Evolutionary conservation across 2,797 vertebrate species (phyloP), one percentile per base, ranked within the genome.

Genomic region (Triplophysa yarkandensis): DNA sequence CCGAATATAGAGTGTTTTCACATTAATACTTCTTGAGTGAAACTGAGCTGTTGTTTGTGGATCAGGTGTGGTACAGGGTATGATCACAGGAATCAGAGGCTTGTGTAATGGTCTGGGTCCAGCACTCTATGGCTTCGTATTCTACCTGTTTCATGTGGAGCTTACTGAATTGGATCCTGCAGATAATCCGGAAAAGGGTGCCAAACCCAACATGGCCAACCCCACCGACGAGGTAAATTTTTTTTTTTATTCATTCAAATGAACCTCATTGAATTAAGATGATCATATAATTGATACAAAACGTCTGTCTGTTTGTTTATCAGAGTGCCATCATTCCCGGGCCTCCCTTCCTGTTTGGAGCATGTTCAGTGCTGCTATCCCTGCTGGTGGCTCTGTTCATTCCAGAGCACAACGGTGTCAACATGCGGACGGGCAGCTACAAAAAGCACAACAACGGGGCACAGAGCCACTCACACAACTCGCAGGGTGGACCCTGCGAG

Each of bases 61-160:
- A 7, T 72, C 67, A 96, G 95, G 95, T 63, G 94, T 95, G 71
- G 95, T 96, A 60, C 95, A 97, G 86, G 95, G 95, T 43, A 96
- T 97, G 95, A 95, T 97, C 74, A 97, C 95, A 1, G 95, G 95
- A 4, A 95, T 95, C 30, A 88, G 94, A 9, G 94, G 95, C 4
- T 88, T 96, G 65, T 96, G 95, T 85, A 95, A 95, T 0, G 95
- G 95, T 25, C 88, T 97, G 79, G 95, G 95, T 1, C 95, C 95
- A 0, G 93, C 94, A 0, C 93, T 96, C 34, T 95, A 96, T 0
- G 94, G 95, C 70, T 96, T 96, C 0, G 92, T 95, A 82, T 95
- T 97, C 87, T 95, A 95, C 88, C 85, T 96, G 85, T 95, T 96
- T 86, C 94, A 95, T 0, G 93, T 95, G 87, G 95, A 97, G 88